Evolutionary conservation across 1,140 invertebrate species (phyloP).

Genomic region (Bradynema listronoti): DNA sequence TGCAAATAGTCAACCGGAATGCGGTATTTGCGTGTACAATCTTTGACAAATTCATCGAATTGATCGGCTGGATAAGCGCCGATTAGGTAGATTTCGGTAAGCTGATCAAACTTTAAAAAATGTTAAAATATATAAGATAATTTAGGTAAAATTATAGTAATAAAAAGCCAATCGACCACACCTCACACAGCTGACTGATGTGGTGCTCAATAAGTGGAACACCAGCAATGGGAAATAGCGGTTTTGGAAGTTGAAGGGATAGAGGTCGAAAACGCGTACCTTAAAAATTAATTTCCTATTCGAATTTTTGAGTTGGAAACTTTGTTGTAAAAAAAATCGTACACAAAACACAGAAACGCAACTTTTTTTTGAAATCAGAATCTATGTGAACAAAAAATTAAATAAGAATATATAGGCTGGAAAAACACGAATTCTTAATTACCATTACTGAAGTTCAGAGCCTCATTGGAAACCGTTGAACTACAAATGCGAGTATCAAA

Average conservation of each 20-base stretch:
- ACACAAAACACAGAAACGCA: slow-evolving; percentile 1
- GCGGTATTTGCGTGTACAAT: slow-evolving; percentile 35
- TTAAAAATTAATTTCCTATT: too few relatives aligned
- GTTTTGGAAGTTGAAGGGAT: slow-evolving; percentile 90
- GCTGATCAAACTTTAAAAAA: slow-evolving; percentile 61
- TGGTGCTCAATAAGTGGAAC: slow-evolving; percentile 89
- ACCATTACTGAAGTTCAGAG: slow-evolving; percentile 18
- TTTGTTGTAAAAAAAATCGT: slow-evolving; percentile 3
- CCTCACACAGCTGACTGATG: slow-evolving; percentile 79
- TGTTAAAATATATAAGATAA: slow-evolving; percentile 9
- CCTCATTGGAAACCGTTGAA: slow-evolving; percentile 45
- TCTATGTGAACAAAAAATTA: neutral
- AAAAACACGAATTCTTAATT: slow-evolving; percentile 6
- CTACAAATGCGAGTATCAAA: slow-evolving; percentile 47
- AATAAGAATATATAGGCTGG: slow-evolving; percentile 6
- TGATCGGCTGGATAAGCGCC: slow-evolving; percentile 79
- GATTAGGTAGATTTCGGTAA: slow-evolving; percentile 85
- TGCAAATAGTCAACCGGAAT: slow-evolving; percentile 71
- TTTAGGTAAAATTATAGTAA: too few relatives aligned
- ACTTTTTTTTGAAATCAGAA: neutral
- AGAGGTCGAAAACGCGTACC: slow-evolving; percentile 91
- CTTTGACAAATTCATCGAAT: slow-evolving; percentile 61
- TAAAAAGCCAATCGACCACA: too few relatives aligned
- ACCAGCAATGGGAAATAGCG: slow-evolving; percentile 90
- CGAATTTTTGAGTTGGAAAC: too few relatives aligned